Percentiles rank a stretch among this genome's conserved stretches.
Conservation (phyloP, 23 tunicate genomes). For the Ascidia mentula region DNA sequence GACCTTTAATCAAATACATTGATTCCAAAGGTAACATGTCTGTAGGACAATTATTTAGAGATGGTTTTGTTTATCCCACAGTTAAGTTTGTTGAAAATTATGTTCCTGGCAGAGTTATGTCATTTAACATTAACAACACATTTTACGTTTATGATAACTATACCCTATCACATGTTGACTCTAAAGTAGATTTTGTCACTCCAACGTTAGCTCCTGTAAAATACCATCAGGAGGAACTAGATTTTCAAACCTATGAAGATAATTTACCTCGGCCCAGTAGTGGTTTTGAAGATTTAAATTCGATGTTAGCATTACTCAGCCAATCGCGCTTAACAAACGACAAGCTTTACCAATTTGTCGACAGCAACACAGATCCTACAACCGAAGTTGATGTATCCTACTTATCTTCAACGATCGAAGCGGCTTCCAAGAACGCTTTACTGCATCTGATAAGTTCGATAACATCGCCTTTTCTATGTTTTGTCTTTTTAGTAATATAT, state of each 20-base stretch:
- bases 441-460: too few species aligned
- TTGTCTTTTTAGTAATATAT: too few species aligned
- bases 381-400: not conserved
- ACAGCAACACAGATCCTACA: not conserved
- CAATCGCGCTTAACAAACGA: not conserved
- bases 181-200: not conserved
- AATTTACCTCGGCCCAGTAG: not conserved
- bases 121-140: not conserved
- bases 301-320: not conserved
- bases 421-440: too few species aligned
- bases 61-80: conserved; percentile 9
- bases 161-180: not conserved
- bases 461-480: too few species aligned
- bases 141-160: not conserved
- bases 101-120: not conserved
- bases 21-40: not conserved
- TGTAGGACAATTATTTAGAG: conserved; percentile 3
- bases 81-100: conserved; percentile 9
- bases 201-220: not conserved
- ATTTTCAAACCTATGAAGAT: not conserved
- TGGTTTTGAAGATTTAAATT: not conserved
- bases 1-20: conserved; percentile 4
- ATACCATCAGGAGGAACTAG: not conserved
- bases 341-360: not conserved
- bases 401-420: too few species aligned